These are phyloP conservation scores for Schizothorax lantsangensis DNA, from an alignment of 2,797 vertebrate species.

Conservation along the genomic window DNA sequence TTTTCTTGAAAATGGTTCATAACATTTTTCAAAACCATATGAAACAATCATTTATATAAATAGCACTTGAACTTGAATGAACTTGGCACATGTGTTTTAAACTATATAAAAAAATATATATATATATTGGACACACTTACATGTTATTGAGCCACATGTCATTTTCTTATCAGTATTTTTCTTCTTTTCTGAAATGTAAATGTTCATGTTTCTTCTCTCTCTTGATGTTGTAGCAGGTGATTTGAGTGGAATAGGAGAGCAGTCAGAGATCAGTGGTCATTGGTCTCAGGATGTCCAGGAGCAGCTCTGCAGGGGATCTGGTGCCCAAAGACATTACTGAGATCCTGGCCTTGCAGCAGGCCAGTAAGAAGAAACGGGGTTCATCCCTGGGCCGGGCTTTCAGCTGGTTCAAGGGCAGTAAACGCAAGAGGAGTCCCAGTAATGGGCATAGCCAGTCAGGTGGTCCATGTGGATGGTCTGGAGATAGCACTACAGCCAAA, in stretches of 20 bases:
- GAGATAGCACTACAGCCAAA: conserved; percentile 59
- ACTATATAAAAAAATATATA: background rate
- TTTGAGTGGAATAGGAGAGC: conserved; percentile 58
- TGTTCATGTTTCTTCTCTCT: conserved; percentile 50
- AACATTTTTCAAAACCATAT: background rate
- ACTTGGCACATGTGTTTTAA: background rate
- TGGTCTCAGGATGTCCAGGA: conserved; percentile 75
- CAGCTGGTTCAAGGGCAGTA: conserved; percentile 87
- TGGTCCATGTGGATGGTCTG: conserved; percentile 41
- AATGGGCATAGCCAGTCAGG: conserved; percentile 64
- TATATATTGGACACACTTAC: too few species aligned
- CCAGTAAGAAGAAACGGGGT: conserved; percentile 79
- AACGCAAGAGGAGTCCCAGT: conserved; percentile 72
- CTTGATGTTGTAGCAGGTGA: conserved; percentile 73
- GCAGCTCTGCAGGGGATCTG: conserved; percentile 79
- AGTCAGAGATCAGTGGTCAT: conserved; percentile 49
- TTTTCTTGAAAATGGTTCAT: background rate
- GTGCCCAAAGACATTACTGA: conserved; percentile 81
- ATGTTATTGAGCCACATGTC: background rate
- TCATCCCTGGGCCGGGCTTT: conserved; percentile 85
- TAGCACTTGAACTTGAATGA: background rate
- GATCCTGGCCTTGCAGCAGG: conserved; percentile 78
- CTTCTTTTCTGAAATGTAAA: conserved; percentile 28
- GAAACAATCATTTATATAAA: background rate
- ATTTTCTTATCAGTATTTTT: conserved; percentile 11